Evolutionary conservation across 2,113 vertebrate genomes (phyloP).

Genomic region (Serinus canaria): DNA sequence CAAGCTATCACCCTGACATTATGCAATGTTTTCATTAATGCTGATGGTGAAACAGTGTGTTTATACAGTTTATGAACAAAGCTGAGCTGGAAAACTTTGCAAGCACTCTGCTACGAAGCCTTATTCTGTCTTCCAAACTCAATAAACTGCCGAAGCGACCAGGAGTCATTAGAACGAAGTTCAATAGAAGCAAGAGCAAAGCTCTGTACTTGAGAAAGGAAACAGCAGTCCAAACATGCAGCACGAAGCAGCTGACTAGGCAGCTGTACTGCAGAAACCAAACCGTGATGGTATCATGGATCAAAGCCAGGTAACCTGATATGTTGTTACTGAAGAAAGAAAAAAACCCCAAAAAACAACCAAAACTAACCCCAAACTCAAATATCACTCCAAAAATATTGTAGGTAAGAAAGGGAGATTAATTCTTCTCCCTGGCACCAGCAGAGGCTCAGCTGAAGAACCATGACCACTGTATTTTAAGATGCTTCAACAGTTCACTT

Average conservation of each 20-base stretch:
- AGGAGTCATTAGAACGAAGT: conserved; percentile 56
- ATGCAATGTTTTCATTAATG: conserved; percentile 66
- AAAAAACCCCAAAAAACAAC: neutral
- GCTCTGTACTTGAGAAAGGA: conserved; percentile 23
- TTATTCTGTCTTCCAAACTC: conserved; percentile 17
- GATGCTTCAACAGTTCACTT: neutral
- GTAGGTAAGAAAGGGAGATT: neutral
- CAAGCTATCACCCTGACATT: conserved; percentile 39
- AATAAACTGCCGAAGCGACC: neutral
- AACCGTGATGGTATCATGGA: neutral
- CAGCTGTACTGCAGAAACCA: conserved; percentile 36
- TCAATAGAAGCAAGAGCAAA: conserved; percentile 42
- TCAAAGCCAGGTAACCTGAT: conserved; percentile 25
- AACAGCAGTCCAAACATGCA: neutral
- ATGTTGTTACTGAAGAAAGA: neutral
- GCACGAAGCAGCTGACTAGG: conserved; percentile 14
- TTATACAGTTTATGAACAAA: conserved; percentile 58
- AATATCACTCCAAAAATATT: neutral
- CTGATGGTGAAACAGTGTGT: conserved; percentile 50
- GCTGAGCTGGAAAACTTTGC: conserved; percentile 20
- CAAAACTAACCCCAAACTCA: neutral
- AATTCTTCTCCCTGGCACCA: neutral
- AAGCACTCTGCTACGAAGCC: neutral
- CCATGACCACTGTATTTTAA: neutral
- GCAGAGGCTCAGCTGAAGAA: neutral